Evolutionary conservation across 2,888 invertebrate species (phyloP).

Genomic region (Chirona hameri): DNA sequence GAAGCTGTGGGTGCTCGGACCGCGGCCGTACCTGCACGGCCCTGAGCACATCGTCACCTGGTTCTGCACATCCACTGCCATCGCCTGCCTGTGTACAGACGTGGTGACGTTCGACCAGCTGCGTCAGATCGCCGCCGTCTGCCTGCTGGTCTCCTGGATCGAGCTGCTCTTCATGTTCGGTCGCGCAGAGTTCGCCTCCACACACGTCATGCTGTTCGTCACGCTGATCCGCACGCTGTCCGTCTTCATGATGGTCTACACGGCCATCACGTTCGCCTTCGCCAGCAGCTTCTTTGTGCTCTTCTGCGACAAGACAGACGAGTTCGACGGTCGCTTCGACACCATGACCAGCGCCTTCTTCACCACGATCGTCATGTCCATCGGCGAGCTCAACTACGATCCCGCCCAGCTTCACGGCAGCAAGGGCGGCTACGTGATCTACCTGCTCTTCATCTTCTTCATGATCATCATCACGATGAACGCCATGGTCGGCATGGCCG

Average conservation of each 20-base stretch:
- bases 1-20: conserved; percentile 8
- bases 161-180: conserved; percentile 12
- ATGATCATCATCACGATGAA: conserved; percentile 31
- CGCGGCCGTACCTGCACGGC: neutral
- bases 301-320: neutral
- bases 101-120: neutral
- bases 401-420: neutral
- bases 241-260: conserved; percentile 26
- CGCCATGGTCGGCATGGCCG: conserved; percentile 29
- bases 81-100: neutral
- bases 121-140: neutral
- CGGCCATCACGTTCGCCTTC: neutral
- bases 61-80: neutral
- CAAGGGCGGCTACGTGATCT: neutral
- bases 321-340: neutral
- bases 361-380: conserved; percentile 2
- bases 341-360: neutral
- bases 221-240: conserved; percentile 9
- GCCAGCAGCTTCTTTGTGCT: conserved; percentile 25
- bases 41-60: neutral
- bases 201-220: conserved; percentile 1
- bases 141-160: neutral
- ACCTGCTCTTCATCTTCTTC: conserved; percentile 24
- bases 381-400: neutral
- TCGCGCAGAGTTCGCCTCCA: conserved; percentile 12